Percentiles rank a stretch among this genome's conserved stretches.
Evolutionary conservation across 2,113 vertebrate genomes (phyloP).

Genomic region (Motacilla tschutschensis): DNA sequence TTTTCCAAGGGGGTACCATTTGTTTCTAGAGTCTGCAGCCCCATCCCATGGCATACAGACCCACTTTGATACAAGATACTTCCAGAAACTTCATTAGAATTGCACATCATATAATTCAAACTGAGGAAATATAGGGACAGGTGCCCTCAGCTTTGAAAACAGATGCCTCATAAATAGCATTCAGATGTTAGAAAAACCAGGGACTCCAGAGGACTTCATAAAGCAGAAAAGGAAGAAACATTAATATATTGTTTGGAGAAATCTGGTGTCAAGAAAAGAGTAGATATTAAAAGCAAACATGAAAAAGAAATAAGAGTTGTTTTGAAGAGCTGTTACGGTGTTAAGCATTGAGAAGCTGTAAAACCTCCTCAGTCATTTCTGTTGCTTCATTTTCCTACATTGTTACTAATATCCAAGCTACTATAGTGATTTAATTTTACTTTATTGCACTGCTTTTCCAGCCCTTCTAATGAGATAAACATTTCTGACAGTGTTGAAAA

Average conservation of each 20-base stretch:
- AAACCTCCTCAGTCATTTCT: slow-evolving; percentile 34
- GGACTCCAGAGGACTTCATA: neutral
- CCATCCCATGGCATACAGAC: too few relatives aligned
- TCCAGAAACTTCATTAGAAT: neutral
- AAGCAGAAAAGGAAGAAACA: neutral
- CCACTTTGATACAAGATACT: neutral
- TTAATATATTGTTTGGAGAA: neutral
- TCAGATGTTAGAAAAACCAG: neutral
- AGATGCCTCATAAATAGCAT: neutral
- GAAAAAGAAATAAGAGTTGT: neutral
- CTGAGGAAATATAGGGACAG: neutral
- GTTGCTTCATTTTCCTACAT: slow-evolving; percentile 35
- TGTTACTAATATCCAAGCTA: slow-evolving; percentile 37
- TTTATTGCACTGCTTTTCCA: slow-evolving; percentile 45
- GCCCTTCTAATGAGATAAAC: slow-evolving; percentile 43
- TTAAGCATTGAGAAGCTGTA: neutral
- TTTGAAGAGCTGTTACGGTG: slow-evolving; percentile 13
- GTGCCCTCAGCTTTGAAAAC: neutral
- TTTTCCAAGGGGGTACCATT: neutral
- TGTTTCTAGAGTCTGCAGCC: neutral
- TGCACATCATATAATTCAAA: neutral
- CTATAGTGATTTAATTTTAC: slow-evolving; percentile 52
- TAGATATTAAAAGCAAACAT: neutral
- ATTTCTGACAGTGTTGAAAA: slow-evolving; percentile 10
- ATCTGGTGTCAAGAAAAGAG: neutral